These are phyloP conservation scores for Prolemur simus DNA, from an alignment of 2,113 vertebrate species.

Conservation along the genomic window DNA sequence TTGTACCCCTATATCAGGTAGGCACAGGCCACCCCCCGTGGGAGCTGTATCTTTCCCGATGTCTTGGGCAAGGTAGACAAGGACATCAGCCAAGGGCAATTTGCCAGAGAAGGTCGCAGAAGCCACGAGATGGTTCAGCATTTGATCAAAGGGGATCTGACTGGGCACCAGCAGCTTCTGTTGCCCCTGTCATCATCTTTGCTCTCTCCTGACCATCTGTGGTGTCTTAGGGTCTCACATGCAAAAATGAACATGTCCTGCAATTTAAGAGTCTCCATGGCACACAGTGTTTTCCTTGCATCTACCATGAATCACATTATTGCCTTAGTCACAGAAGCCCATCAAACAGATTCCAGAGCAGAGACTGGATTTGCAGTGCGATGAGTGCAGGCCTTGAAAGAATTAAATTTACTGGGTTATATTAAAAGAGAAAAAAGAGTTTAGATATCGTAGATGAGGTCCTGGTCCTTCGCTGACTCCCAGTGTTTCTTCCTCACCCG, in stretches of 20 bases:
- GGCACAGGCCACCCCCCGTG: not conserved
- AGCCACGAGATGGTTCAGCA: not conserved
- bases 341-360: not conserved
- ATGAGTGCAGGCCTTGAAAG: not conserved
- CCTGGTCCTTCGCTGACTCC: not conserved
- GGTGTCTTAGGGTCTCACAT: not conserved
- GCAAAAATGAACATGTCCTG: not conserved
- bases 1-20: not conserved
- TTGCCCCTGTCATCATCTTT: not conserved
- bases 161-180: not conserved
- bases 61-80: not conserved
- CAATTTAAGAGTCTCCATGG: too few relatives aligned
- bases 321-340: not conserved
- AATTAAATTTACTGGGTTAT: not conserved
- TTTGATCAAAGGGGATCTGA: too few relatives aligned
- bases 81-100: not conserved
- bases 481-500: not conserved
- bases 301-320: not conserved
- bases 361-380: not conserved
- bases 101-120: not conserved
- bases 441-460: not conserved
- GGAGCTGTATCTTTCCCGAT: not conserved
- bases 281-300: accelerated
- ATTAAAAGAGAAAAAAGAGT: not conserved
- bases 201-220: not conserved